Conservation (phyloP, 2,797 vertebrate genomes). For the Acrossocheilus fasciatus region DNA sequence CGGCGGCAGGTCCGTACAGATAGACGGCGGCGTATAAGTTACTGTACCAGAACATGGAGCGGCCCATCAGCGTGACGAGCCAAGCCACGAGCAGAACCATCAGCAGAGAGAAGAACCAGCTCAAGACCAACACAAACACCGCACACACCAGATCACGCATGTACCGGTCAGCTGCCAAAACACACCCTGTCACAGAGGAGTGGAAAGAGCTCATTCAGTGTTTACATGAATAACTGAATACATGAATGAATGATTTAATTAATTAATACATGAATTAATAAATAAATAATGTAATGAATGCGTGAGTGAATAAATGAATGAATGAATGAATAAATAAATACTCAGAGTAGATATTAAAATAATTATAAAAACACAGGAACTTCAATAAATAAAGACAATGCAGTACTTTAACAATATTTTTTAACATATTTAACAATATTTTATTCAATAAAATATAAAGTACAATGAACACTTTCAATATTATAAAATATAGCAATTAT, state of each 20-base stretch:
- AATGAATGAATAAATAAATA: background rate
- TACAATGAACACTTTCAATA: background rate
- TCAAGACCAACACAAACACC: constrained; percentile 80
- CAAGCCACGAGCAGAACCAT: constrained; percentile 86
- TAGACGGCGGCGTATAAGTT: constrained; percentile 89
- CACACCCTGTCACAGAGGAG: background rate
- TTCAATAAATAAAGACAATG: background rate
- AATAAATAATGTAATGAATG: too few relatives aligned
- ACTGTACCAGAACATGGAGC: constrained; percentile 94
- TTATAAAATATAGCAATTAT: background rate
- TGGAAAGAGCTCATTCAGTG: too few relatives aligned
- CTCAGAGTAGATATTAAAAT: background rate
- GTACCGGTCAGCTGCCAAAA: constrained; percentile 79
- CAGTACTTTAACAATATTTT: background rate
- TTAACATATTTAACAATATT: too few relatives aligned
- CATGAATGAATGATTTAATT: too few relatives aligned
- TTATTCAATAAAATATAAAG: background rate
- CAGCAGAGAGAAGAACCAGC: constrained; percentile 87
- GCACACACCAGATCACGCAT: constrained; percentile 82
- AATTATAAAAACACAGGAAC: background rate
- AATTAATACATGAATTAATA: too few relatives aligned
- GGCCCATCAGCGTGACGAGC: constrained; percentile 86
- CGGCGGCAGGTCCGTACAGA: constrained; percentile 88
- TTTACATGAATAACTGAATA: too few relatives aligned
- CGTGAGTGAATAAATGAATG: too few relatives aligned